Evolutionary conservation across 2,888 invertebrate genomes (phyloP), one percentile per base, ranked within the genome.

Genomic region (Biston stratarius): DNA sequence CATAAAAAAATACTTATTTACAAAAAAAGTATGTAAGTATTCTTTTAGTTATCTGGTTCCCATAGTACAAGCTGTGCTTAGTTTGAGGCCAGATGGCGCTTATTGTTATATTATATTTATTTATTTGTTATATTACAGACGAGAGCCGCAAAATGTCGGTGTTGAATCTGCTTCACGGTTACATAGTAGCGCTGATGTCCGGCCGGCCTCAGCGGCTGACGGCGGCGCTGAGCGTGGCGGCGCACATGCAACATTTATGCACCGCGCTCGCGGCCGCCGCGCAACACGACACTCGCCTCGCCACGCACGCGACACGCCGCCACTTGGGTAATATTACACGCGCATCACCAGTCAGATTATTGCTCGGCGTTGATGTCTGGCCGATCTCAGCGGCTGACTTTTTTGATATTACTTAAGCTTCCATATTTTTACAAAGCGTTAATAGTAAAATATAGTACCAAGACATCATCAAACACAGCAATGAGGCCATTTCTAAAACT

Each of bases 111-210:
- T 45, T 14, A 5, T 45, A 6, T 33, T 5, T 5, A 48, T 1
- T 33, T 0, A 3, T 51, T 7, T 45, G 24, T 48, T 12, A 36
- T 38, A 15, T 69, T 72, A 6, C 83, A 95, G 96, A 96, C 76
- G 94, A 95, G 36, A 82, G 78, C 0, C 94, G 95, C 74, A 97
- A 97, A 82, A 81, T 95, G 34, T 88, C 95, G 0, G 94, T 95
- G 6, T 83, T 97, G 55, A 95, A 95, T 77, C 94, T 96, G 57
- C 75, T 97, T 0, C 94, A 95, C 71, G 97, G 97, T 5, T 96
- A 97, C 83, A 79, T 97, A 11, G 86, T 90, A 60, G 85, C 96
- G 60, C 86, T 97, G 72, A 73, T 82, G 69, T 71, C 70, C 59
- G 94, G 94, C 8, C 85, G 92, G 14, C 85, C 87, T 52, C 91